Conservation (phyloP, 92 coral and sea anemone species). For the Nematostella vectensis region DNA sequence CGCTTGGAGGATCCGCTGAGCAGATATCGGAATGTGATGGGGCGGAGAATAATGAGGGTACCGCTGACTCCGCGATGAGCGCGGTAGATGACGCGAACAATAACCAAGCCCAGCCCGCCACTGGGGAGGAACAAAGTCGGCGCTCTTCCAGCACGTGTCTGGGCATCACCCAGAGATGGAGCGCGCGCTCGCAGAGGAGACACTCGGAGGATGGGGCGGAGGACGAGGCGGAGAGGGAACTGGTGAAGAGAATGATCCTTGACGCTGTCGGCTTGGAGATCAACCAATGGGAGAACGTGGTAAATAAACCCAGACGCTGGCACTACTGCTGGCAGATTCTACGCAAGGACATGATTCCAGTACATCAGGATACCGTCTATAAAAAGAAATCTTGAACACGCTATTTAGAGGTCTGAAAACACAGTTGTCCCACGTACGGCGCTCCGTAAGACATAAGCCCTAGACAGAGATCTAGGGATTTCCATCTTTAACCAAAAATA, state of each 20-base stretch:
- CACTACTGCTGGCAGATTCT: constrained; percentile 93
- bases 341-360: constrained; percentile 54
- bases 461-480: no score
- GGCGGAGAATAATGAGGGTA: background rate
- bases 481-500: no score
- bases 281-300: constrained; percentile 81
- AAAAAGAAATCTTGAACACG: no score
- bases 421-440: no score
- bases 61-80: background rate
- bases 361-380: no score
- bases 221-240: constrained; percentile 24
- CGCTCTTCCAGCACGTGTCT: constrained; percentile 8
- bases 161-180: constrained; percentile 17
- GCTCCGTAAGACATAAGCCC: no score
- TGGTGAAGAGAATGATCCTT: constrained; percentile 38
- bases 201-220: constrained; percentile 18
- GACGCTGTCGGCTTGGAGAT: constrained; percentile 67
- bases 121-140: background rate
- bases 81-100: background rate
- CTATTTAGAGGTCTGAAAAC: no score
- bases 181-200: constrained; percentile 1
- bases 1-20: background rate
- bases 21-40: background rate
- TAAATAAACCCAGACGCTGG: constrained; percentile 81
- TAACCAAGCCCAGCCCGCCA: background rate